These are phyloP conservation scores for Euthynnus affinis DNA, from an alignment of 2,797 vertebrate genomes.

Conservation along the genomic window DNA sequence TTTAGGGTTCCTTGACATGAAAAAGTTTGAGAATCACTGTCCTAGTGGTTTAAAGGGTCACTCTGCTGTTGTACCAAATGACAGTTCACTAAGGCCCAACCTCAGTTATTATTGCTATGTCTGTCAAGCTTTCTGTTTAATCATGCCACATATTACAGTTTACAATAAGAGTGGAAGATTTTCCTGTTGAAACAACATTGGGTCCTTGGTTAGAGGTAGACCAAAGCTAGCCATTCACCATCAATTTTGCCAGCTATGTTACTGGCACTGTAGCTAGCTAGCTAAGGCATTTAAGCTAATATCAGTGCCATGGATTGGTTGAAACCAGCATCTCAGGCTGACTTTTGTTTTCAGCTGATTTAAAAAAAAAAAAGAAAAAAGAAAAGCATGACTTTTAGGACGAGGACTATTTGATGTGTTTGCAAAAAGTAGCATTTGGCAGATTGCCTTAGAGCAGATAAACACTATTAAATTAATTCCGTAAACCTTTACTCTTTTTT, in stretches of 20 bases:
- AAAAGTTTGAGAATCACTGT: too few relatives aligned
- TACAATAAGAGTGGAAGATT: neutral
- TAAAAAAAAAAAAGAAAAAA: neutral
- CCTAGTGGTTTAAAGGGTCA: neutral
- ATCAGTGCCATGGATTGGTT: neutral
- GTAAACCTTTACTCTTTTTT: neutral
- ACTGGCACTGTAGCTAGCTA: neutral
- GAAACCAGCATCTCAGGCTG: neutral
- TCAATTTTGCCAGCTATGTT: neutral
- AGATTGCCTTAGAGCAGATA: slow-evolving; percentile 1
- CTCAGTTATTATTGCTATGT: neutral
- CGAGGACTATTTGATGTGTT: neutral
- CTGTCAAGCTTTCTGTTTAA: neutral
- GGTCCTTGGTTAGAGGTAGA: neutral
- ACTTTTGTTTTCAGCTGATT: neutral
- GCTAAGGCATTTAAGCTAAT: neutral
- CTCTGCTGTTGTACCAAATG: neutral
- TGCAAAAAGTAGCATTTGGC: neutral
- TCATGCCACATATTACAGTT: neutral
- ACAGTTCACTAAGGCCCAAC: neutral
- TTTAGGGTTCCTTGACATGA: too few relatives aligned
- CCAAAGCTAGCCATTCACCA: neutral
- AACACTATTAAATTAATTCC: neutral
- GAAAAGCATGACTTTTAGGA: slow-evolving; percentile 1
- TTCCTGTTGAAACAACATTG: neutral